phyloP scores from a whole-genome alignment of 1,140 invertebrate genomes.

The Coboldia fuscipes region DNA sequence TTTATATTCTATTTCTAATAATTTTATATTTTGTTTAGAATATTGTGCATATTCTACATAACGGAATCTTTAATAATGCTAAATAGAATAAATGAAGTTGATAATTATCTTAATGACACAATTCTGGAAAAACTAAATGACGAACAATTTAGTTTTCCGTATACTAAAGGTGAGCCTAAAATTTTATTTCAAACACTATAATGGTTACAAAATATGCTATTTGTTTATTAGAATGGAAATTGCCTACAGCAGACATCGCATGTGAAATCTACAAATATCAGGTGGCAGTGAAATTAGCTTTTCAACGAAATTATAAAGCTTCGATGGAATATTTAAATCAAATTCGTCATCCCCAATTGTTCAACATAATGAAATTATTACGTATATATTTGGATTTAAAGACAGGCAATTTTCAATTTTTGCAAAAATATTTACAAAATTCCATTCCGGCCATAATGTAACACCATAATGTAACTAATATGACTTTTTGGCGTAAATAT shows the following conservation, averaged over 20 bases:
- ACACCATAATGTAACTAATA: too few relatives aligned
- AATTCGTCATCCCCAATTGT: constrained; percentile 35
- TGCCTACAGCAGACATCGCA: constrained; percentile 37
- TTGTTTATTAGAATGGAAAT: constrained; percentile 43
- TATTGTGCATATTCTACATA: constrained; percentile 70
- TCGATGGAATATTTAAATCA: constrained; percentile 40
- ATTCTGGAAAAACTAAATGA: constrained; percentile 32
- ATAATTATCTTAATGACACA: constrained; percentile 64
- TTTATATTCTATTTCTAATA: constrained; percentile 8
- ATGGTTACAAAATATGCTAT: constrained; percentile 7
- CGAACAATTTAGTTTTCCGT: constrained; percentile 11
- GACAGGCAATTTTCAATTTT: constrained; percentile 30
- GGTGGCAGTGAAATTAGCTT: constrained; percentile 51
- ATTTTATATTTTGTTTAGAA: constrained; percentile 32
- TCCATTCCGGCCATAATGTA: too few relatives aligned
- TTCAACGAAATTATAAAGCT: constrained; percentile 54
- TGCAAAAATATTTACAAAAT: too few relatives aligned
- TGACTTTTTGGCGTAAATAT: too few relatives aligned
- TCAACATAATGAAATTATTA: constrained; percentile 41
- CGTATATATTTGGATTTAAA: constrained; percentile 50
- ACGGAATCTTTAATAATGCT: constrained; percentile 72
- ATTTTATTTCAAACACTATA: constrained; percentile 1
- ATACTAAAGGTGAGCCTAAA: not conserved
- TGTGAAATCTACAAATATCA: constrained; percentile 56
- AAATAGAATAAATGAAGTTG: constrained; percentile 63